Percentiles rank a stretch among this genome's conserved stretches.
Conservation (phyloP, 1,140 invertebrate species). For the Neotoxoptera formosana region DNA sequence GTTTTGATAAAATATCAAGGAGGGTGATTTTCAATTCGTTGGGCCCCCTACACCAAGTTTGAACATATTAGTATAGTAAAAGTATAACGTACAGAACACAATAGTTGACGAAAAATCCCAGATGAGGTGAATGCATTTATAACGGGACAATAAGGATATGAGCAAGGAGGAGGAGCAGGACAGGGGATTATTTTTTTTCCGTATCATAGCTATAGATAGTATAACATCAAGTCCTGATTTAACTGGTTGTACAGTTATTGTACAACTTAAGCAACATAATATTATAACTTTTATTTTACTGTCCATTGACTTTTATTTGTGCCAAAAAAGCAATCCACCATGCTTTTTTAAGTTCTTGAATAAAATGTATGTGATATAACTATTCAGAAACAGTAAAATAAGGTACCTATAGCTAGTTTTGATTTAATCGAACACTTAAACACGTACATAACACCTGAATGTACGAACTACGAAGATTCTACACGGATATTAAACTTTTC, state of each 20-base stretch:
- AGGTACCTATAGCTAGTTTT: background rate
- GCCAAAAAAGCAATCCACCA: background rate
- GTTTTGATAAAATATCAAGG: no score
- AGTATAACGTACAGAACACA: no score
- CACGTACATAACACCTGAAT: background rate
- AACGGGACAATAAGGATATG: background rate
- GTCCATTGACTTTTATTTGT: background rate
- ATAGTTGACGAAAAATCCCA: no score
- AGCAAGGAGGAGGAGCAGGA: background rate
- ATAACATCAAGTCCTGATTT: background rate
- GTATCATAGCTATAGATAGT: background rate
- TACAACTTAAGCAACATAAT: background rate
- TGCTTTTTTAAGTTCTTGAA: background rate
- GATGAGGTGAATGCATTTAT: background rate
- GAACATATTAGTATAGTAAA: no score
- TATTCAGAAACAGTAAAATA: background rate
- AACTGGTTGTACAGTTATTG: background rate
- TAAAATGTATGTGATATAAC: background rate
- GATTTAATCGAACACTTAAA: background rate
- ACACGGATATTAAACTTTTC: no score
- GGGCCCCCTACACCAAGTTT: no score
- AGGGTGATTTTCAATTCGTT: no score
- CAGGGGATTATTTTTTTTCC: background rate
- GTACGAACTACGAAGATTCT: background rate
- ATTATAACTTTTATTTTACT: background rate